These are phyloP conservation scores for Pemphredon lugubris DNA, from an alignment of 2,888 invertebrate species.

Conservation along the genomic window DNA sequence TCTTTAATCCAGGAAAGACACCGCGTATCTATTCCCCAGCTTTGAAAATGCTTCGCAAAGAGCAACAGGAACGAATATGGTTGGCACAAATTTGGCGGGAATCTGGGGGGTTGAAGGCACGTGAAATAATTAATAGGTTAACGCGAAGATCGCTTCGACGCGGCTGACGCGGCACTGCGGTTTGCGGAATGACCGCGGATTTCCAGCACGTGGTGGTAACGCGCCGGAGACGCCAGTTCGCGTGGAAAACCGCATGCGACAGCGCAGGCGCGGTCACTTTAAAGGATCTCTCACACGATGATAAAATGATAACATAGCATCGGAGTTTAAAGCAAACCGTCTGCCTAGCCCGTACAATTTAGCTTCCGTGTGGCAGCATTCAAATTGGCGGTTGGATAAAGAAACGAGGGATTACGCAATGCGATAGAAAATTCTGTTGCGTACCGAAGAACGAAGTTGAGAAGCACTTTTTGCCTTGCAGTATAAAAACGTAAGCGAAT, in stretches of 20 bases:
- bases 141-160: constrained; percentile 24
- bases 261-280: constrained; percentile 53
- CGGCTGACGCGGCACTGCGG: constrained; percentile 47
- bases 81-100: background rate
- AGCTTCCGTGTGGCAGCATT: too few species aligned
- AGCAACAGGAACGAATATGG: background rate
- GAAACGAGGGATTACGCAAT: too few species aligned
- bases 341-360: too few species aligned
- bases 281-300: constrained; percentile 42
- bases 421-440: too few species aligned
- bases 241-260: constrained; percentile 29
- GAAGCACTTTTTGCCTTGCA: too few species aligned
- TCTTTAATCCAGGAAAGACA: constrained; percentile 6
- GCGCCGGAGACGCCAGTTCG: constrained; percentile 40
- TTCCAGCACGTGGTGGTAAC: constrained; percentile 62
- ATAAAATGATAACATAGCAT: background rate
- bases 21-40: too few species aligned
- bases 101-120: background rate
- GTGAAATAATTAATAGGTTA: constrained; percentile 5
- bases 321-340: too few species aligned
- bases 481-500: too few species aligned
- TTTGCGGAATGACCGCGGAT: constrained; percentile 56
- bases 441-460: too few species aligned
- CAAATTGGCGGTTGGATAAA: too few species aligned
- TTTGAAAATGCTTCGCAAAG: too few species aligned